These are phyloP conservation scores for Zaprionus nigranus DNA, from an alignment of 1,140 invertebrate genomes.

Conservation along the genomic window DNA sequence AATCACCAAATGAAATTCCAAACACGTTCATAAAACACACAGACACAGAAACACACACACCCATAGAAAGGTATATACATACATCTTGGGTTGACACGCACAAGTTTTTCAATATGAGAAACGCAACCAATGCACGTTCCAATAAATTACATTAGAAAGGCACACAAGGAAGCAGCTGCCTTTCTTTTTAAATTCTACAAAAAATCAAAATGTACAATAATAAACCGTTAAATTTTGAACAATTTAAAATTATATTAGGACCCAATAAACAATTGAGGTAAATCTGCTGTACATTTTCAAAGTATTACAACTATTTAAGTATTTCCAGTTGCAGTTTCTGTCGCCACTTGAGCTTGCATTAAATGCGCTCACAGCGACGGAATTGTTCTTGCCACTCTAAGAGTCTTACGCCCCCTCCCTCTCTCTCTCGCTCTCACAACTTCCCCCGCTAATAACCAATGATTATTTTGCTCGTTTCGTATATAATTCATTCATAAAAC, in stretches of 20 bases:
- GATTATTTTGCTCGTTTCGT: conserved; percentile 51
- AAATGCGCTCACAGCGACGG: not conserved
- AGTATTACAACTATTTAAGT: not conserved
- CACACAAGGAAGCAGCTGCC: conserved; percentile 17
- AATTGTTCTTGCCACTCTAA: conserved; percentile 10
- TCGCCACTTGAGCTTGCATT: not conserved
- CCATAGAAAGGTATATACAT: conserved; percentile 28
- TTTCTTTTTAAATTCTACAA: conserved; percentile 2
- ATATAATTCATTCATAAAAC: conserved; percentile 75
- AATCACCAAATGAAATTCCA: conserved; percentile 54
- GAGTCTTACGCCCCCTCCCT: not conserved
- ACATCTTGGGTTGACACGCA: conserved; percentile 52
- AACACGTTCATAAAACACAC: conserved; percentile 63
- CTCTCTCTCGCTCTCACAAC: not conserved
- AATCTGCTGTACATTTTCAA: not conserved
- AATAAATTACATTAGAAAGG: conserved; percentile 68
- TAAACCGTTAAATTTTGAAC: not conserved
- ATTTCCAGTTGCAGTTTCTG: not conserved
- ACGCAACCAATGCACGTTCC: conserved; percentile 59
- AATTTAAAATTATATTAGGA: not conserved
- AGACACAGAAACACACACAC: conserved; percentile 9
- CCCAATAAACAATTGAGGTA: not conserved
- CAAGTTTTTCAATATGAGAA: conserved; percentile 42
- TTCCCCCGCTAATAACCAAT: conserved; percentile 37
- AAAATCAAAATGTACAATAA: not conserved